phyloP scores from a whole-genome alignment of 2,113 vertebrate genomes.

The Hassar affinis region DNA sequence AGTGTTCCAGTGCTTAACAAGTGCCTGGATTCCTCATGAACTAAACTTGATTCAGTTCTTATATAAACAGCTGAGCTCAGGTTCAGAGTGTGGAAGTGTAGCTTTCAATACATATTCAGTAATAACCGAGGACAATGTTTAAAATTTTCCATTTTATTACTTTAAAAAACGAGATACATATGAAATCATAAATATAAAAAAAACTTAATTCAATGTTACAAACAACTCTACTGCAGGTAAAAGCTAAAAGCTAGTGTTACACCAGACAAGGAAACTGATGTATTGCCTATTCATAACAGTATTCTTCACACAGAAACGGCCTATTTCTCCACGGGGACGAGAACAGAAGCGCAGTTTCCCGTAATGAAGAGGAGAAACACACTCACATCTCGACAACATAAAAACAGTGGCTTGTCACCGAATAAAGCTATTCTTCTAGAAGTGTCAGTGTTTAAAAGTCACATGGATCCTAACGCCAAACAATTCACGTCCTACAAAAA shows the following conservation, averaged over 20 bases:
- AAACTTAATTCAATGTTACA: conserved; percentile 68
- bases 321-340: conserved; percentile 36
- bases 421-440: conserved; percentile 62
- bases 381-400: conserved; percentile 44
- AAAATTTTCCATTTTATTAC: conserved; percentile 68
- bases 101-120: background rate
- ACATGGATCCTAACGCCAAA: conserved; percentile 60
- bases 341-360: conserved; percentile 49
- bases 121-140: conserved; percentile 16
- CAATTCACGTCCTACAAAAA: conserved; percentile 61
- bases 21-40: background rate
- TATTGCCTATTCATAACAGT: conserved; percentile 57
- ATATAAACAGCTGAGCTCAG: background rate
- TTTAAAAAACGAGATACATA: conserved; percentile 76
- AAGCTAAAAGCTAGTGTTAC: conserved; percentile 66
- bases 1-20: background rate
- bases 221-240: conserved; percentile 69
- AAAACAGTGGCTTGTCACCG: conserved; percentile 53
- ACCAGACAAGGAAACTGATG: conserved; percentile 62
- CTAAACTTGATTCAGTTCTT: background rate
- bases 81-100: background rate
- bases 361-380: conserved; percentile 48
- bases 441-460: conserved; percentile 58
- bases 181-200: conserved; percentile 74
- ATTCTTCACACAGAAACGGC: conserved; percentile 40